phyloP scores from a whole-genome alignment of 2,888 invertebrate species.

The Anoplius nigerrimus region DNA sequence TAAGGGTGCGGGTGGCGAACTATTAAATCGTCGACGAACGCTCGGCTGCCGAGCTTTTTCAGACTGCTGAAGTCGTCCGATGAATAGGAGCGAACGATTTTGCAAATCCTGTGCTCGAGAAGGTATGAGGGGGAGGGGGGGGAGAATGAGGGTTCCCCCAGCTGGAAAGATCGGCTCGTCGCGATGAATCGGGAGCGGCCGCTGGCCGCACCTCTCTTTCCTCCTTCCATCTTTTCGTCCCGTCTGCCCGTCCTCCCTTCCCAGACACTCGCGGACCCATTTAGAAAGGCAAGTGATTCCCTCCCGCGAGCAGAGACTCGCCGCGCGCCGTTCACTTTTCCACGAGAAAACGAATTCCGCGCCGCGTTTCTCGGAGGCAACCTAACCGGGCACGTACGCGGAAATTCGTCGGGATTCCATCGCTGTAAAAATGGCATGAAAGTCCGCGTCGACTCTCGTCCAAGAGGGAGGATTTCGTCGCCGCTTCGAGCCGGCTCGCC shows the following conservation, averaged over 20 bases:
- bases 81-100: slow-evolving; percentile 9
- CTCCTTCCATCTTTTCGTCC: neutral
- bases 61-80: slow-evolving; percentile 1
- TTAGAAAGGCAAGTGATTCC: slow-evolving; percentile 66
- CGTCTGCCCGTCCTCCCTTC: neutral
- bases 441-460: neutral
- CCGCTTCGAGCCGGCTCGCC: too few species aligned
- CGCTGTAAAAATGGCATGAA: neutral
- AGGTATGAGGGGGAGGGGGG: neutral
- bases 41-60: slow-evolving; percentile 37
- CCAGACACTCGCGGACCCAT: slow-evolving; percentile 19
- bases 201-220: neutral
- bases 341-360: slow-evolving; percentile 46
- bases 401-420: neutral
- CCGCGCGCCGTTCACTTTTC: slow-evolving; percentile 55
- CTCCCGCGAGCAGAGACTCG: slow-evolving; percentile 49
- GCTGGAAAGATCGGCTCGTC: too few species aligned
- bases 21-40: slow-evolving; percentile 34
- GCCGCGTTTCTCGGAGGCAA: slow-evolving; percentile 26
- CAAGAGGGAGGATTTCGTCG: too few species aligned
- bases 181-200: neutral
- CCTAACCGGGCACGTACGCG: neutral
- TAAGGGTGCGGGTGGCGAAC: slow-evolving; percentile 37
- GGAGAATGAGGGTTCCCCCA: too few species aligned
- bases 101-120: slow-evolving; percentile 6